Percentiles rank a stretch among this genome's conserved stretches.
Conservation (phyloP, 2,113 vertebrate genomes). For the Eudyptes chrysolophus region DNA sequence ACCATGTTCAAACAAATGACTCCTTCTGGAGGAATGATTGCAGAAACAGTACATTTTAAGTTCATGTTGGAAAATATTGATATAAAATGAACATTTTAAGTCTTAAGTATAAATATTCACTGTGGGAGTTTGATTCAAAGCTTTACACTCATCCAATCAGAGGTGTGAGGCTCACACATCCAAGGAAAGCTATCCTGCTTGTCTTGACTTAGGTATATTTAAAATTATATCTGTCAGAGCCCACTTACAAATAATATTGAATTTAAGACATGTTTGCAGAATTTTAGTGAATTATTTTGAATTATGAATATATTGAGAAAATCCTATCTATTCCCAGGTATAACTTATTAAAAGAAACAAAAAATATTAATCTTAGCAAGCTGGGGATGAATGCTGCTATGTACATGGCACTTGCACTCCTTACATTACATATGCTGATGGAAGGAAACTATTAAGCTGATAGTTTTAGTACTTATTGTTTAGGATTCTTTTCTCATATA, state of each 20-base stretch:
- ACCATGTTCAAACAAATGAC: not conserved
- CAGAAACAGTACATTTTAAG: not conserved
- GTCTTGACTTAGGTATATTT: not conserved
- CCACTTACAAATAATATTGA: not conserved
- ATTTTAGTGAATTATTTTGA: not conserved
- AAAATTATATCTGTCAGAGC: not conserved
- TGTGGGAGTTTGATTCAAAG: not conserved
- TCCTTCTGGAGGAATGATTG: not conserved
- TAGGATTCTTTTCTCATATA: not conserved
- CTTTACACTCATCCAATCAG: not conserved
- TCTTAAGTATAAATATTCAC: not conserved
- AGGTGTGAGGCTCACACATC: not conserved
- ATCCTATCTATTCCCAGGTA: not conserved
- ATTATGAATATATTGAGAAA: not conserved
- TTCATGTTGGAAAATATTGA: not conserved
- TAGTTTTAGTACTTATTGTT: not conserved
- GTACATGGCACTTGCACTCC: not conserved
- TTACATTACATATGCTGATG: not conserved
- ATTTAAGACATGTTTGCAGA: not conserved
- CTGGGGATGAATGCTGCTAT: not conserved
- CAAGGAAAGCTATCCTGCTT: not conserved
- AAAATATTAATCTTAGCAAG: not conserved
- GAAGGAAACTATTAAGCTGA: not conserved
- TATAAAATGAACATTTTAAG: constrained; percentile 7
- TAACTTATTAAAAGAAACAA: not conserved